Conservation (phyloP, 2,888 invertebrate genomes). For the Xanthorhoe designata region DNA sequence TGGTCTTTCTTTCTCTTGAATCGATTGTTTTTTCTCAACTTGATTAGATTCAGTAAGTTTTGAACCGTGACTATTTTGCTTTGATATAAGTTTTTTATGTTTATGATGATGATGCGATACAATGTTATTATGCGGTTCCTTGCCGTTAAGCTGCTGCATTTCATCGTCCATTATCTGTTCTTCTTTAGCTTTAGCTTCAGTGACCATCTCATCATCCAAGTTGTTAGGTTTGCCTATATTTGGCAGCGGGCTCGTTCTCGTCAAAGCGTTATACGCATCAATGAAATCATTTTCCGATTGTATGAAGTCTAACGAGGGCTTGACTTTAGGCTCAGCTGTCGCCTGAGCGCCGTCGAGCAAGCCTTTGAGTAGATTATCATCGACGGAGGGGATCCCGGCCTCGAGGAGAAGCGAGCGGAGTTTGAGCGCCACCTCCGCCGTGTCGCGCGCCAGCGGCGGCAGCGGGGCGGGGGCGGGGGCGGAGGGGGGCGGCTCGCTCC, state of each 20-base stretch:
- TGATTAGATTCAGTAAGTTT: constrained; percentile 7
- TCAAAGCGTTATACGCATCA: constrained; percentile 78
- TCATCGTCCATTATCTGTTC: constrained; percentile 30
- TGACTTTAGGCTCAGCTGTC: constrained; percentile 15
- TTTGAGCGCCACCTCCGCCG: constrained; percentile 64
- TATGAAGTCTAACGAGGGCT: constrained; percentile 63
- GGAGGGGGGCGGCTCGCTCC: constrained; percentile 34
- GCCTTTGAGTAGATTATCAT: constrained; percentile 68
- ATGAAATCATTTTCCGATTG: constrained; percentile 81
- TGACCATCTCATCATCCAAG: constrained; percentile 15
- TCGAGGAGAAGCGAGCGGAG: constrained; percentile 66
- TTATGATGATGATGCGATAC: constrained; percentile 25
- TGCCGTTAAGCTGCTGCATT: constrained; percentile 11
- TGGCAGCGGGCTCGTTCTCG: constrained; percentile 75
- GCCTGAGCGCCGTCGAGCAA: constrained; percentile 47
- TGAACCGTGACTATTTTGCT: constrained; percentile 5
- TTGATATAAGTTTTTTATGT: constrained; percentile 21
- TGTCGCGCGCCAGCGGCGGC: constrained; percentile 42
- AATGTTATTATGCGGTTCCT: constrained; percentile 15
- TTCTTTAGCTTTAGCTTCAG: constrained; percentile 11
- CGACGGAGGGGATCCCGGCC: constrained; percentile 65
- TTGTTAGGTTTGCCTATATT: constrained; percentile 51
- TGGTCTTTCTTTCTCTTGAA: background rate
- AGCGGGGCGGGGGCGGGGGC: constrained; percentile 15
- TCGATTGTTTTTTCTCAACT: background rate